Evolutionary conservation across 1,140 invertebrate genomes (phyloP), one percentile per base, ranked within the genome.

Genomic region (Charaxes varanes): DNA sequence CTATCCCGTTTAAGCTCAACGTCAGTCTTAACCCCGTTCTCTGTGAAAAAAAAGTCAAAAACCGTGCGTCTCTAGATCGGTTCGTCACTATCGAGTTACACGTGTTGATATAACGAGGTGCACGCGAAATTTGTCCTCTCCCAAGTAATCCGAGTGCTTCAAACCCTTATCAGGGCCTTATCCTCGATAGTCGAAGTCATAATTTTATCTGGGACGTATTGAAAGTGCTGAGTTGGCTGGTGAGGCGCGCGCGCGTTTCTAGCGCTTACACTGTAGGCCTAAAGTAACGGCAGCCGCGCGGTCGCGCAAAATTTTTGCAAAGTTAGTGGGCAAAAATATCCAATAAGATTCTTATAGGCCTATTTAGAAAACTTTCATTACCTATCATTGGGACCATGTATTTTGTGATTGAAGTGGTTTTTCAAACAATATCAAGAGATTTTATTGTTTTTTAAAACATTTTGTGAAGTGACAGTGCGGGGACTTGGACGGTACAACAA

Each of bases 311-410:
- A 64, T 38, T 56, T 73, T 73, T 56, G 70, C 67, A 64, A 58
- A 58, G 46, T 44, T 57, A 38, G 31, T 36, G 26, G 22, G 30
- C 41, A 37, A 49, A 57, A 47, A 57, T 52, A 41, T 48, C 70
- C 57, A 67, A 71, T 74, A 71, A 71, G 65, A 74, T 67, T 74
- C 62, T 67, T 69, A 61, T 71, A 71, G 70, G 70, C 67, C 67
- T 67, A 69, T 69, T 64, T 64, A 62, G 53, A 49, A 33, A 41
- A 61, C 40, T 38, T 6, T 41, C 38, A 42, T 32, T 56, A 51
- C 32, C 21, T 19, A 33, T 17, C 31, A 38, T 19, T 28, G 32
- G 52, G 53, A 56, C 49, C 16, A n/a, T 45, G 7, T 28, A 57
- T 37, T 63, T 36, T 59, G 37, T 31, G 56, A 53, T 59, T 64